Evolutionary conservation across 1,140 invertebrate genomes (phyloP).

Genomic region (Sycophaga agraensis): DNA sequence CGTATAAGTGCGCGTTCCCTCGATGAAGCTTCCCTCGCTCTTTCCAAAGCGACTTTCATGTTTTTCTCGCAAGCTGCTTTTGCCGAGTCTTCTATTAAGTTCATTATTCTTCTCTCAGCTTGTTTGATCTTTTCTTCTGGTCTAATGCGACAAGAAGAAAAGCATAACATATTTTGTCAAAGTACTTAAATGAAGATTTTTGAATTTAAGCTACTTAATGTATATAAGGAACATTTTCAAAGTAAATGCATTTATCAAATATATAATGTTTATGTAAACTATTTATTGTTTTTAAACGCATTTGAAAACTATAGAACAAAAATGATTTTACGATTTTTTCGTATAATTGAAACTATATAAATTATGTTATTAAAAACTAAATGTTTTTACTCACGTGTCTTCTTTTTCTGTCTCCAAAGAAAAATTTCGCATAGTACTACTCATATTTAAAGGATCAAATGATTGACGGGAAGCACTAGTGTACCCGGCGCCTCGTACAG

Average conservation of each 20-base stretch:
- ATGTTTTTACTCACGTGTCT: conserved; percentile 64
- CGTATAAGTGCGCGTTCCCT: conserved; percentile 88
- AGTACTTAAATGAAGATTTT: too few relatives aligned
- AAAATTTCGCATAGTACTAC: conserved; percentile 54
- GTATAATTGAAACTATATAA: too few relatives aligned
- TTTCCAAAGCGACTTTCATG: conserved; percentile 74
- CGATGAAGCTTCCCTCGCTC: conserved; percentile 94
- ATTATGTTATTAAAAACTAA: too few relatives aligned
- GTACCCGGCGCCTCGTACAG: conserved; percentile 92
- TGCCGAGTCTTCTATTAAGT: conserved; percentile 65
- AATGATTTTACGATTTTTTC: too few relatives aligned
- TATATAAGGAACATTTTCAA: too few relatives aligned
- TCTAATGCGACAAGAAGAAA: too few relatives aligned
- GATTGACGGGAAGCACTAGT: conserved; percentile 70
- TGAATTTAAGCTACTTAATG: too few relatives aligned
- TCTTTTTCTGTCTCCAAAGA: conserved; percentile 70
- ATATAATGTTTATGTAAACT: too few relatives aligned
- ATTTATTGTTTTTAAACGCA: too few relatives aligned
- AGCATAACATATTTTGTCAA: too few relatives aligned
- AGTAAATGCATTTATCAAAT: too few relatives aligned
- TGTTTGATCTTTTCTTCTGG: conserved; percentile 83
- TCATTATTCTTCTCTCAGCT: conserved; percentile 79
- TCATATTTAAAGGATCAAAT: conserved; percentile 81
- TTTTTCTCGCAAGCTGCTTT: conserved; percentile 62
- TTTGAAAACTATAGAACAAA: too few relatives aligned